Evolutionary conservation across 2,888 invertebrate species (phyloP), one percentile per base, ranked within the genome.

Genomic region (Volucella zonaria): DNA sequence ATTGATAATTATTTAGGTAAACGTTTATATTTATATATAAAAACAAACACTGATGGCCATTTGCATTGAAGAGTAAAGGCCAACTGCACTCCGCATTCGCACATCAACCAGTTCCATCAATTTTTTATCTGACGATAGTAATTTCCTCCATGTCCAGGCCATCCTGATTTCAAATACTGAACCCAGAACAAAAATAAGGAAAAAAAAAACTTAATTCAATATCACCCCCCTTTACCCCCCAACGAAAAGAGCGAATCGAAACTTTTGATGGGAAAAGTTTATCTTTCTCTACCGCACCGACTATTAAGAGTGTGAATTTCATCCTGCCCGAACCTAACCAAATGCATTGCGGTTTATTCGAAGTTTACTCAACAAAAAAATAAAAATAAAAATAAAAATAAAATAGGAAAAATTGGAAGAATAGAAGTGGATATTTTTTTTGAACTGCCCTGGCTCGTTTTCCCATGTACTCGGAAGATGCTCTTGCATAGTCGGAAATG

Each of bases 251-350:
- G 10, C 58, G 23, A 47, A 59, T 74, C 79, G 71, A 64, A 85
- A 85, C 76, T 85, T 85, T 85, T 85, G 83, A 85, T 85, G 62
- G 83, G 67, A 80, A 85, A 85, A 80, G 67, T 85, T 85, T 51
- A 23, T 70, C 42, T n/a, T 40, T n/a, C 61, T 51, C 59, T 18
- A 15, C 12, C 49, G 1, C 54, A 12, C 45, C 40, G 1, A 45
- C 45, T 31, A 12, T 15, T 1, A 45, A 15, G 31, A 52, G 61
- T 61, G 43, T 47, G 51, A 59, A 58, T 49, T 66, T 56, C 15
- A 8, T 52, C 31, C 59, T 42, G 12, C 23, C n/a, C 51, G 11
- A 74, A 47, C 74, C 66, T 38, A 77, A 54, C 61, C 1, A 66
- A 64, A 31, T 71, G 64, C 78, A 67, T 38, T 42, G 43, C 40